Base-by-base conservation (phyloP, 2,888 invertebrate species). In the Hyposoter dolosus region DNA sequence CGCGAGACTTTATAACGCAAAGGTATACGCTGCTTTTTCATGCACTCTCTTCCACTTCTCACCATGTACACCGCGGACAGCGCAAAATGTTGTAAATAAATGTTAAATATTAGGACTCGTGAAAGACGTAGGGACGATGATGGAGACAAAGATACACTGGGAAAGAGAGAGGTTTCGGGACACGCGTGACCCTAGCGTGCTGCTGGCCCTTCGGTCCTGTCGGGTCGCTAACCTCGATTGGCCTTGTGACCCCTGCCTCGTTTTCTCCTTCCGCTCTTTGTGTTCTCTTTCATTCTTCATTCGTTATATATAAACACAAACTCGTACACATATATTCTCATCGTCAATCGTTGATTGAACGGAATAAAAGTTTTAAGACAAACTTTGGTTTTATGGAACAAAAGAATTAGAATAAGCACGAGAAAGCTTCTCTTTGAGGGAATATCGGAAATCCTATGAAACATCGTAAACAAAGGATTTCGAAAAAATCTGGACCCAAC, bases 151-250 rank as follows among this genome's bases (percentile, higher is more conserved):
- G 63, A 63, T 63, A 63, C 43, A 63, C 2, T 32, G 23, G 32
- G 65, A 80, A 72, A 71, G 60, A 69, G 74, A 76, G 53, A 65
- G 72, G 72, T 81, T 85, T 78, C 81, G 81, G 83, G 88, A 90
- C 91, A 90, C 90, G 90, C 87, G 90, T 87, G 90, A 91, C 89
- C 91, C 90, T 86, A 32, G 56, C 43, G 75, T 53, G 76, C 75
- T 88, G 88, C 75, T 88, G 88, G 87, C 87, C 87, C 85, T 87
- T 87, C 63, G 74, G 86, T 77, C 84, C 85, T 85, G 84, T 85
- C 82, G 82, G 89, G 89, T 91, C 88, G 87, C 85, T 88, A 88
- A 85, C 88, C 87, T 86, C 88, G 68, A 84, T 85, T 76, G 84
- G 87, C 88, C 90, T 86, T 68, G 69, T 84, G 71, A 63, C 66